A percentile compares a stretch with the other conserved stretches of the same genome.
phyloP scores from a whole-genome alignment of 2,888 invertebrate genomes.

The Physocephala rufipes region DNA sequence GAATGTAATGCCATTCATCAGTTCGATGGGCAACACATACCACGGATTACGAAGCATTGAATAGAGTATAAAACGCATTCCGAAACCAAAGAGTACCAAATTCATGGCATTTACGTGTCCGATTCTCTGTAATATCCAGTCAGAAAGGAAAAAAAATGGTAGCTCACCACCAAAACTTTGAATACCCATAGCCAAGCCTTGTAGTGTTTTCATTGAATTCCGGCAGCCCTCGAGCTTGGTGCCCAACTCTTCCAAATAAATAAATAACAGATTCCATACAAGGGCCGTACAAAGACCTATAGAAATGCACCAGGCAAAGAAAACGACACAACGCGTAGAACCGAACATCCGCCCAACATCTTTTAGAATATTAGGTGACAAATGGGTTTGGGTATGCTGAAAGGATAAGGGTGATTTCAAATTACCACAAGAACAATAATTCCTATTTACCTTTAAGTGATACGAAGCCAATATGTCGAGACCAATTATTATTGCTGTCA shows the following conservation, averaged over 20 bases:
- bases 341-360: conserved; percentile 76
- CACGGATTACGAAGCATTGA: conserved; percentile 82
- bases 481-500: conserved; percentile 74
- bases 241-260: conserved; percentile 81
- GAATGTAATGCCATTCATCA: conserved; percentile 87
- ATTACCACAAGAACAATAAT: neutral
- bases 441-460: conserved; percentile 69
- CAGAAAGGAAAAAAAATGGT: conserved; percentile 87
- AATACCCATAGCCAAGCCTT: conserved; percentile 78
- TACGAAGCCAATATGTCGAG: conserved; percentile 75
- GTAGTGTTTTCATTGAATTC: conserved; percentile 75
- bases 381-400: conserved; percentile 73
- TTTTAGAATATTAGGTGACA: conserved; percentile 73
- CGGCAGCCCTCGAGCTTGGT: conserved; percentile 61
- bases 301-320: conserved; percentile 81
- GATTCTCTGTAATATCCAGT: conserved; percentile 77
- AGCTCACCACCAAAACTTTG: conserved; percentile 87
- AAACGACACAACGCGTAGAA: conserved; percentile 75
- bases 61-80: conserved; percentile 82
- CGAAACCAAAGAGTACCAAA: conserved; percentile 81
- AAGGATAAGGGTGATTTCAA: neutral
- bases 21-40: conserved; percentile 85
- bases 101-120: conserved; percentile 87
- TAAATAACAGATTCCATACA: conserved; percentile 89
- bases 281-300: conserved; percentile 87